Evolutionary conservation across 2,888 invertebrate genomes (phyloP), one percentile per base, ranked within the genome.

Genomic region (Tetheella fluctuosa): DNA sequence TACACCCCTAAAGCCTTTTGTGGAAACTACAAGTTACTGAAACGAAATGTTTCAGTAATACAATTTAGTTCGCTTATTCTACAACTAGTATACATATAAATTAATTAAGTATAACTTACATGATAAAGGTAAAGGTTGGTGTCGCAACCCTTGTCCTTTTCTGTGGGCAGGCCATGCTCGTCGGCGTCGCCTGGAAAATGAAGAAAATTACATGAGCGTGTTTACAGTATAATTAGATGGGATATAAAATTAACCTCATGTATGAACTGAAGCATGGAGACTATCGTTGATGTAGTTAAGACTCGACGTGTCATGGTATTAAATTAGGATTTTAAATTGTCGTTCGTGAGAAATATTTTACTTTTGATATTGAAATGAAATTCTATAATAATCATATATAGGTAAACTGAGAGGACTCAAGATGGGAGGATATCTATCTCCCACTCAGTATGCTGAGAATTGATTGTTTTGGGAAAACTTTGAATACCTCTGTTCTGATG

Each of bases 51-150:
- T 48, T 20, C 2, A 48, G 48, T 17, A 17, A 48, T 48, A 48
- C 6, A 20, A 48, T 48, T 2, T 48, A 20, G 17, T 20, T 20
- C 10, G 48, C 20, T 0, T 20, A 42, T 10, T 17, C 4, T 42
- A 48, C 12, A 13, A 34, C 48, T 48, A 48, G 20, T 20, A 39
- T n/a, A n/a, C n/a, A n/a, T n/a, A 39, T 53, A 23, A 8, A 28
- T 54, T 5, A 37, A 57, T 57, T 48, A 20, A 52, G 25, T 23
- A 52, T 70, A 60, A 94, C 96, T 95, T 87, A 96, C 96, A 93
- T 95, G 95, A 80, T 96, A 97, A 65, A 97, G 95, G 91, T 97
- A 98, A 77, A 97, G 95, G 89, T 97, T 97, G 81, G 97, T 97
- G 87, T 97, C 97, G 77, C 95, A 96, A 64, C 95, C 94, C 82